phyloP scores from a whole-genome alignment of 2,888 invertebrate genomes.

The Amblyteles armatorius region DNA sequence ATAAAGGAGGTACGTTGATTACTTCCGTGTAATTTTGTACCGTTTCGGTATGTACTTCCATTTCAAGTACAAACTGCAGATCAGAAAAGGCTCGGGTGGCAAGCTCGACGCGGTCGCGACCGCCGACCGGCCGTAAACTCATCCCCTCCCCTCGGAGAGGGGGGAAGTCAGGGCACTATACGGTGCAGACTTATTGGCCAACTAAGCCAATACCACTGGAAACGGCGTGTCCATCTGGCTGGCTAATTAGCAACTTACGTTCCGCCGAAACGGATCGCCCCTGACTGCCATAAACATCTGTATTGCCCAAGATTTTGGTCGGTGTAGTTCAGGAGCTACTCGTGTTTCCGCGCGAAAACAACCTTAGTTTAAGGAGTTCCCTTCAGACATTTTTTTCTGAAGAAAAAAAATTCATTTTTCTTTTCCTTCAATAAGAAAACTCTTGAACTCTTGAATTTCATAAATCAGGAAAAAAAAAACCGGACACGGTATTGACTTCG shows the following conservation, averaged over 20 bases:
- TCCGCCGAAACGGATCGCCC: slow-evolving; percentile 66
- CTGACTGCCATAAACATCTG: slow-evolving; percentile 66
- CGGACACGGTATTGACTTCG: too few species aligned
- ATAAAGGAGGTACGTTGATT: neutral
- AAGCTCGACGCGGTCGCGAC: slow-evolving; percentile 42
- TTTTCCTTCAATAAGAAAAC: too few species aligned
- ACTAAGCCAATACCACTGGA: slow-evolving; percentile 77
- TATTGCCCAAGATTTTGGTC: slow-evolving; percentile 41
- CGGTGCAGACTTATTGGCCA: slow-evolving; percentile 75
- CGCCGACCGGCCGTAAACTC: slow-evolving; percentile 47
- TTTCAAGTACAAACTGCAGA: slow-evolving; percentile 11
- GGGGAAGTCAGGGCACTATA: slow-evolving; percentile 45
- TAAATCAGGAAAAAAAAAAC: too few species aligned
- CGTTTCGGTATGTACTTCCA: neutral
- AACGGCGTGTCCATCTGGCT: slow-evolving; percentile 79
- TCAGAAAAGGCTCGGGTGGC: slow-evolving; percentile 22
- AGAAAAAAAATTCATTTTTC: too few species aligned
- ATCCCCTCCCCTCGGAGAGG: neutral
- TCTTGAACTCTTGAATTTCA: too few species aligned
- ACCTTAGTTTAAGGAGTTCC: too few species aligned
- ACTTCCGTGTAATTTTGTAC: neutral
- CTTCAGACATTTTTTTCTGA: too few species aligned
- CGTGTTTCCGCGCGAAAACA: neutral
- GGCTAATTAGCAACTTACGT: slow-evolving; percentile 78
- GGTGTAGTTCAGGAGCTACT: neutral